These are phyloP conservation scores for Hydraecia micacea DNA, from an alignment of 2,888 invertebrate genomes.

Conservation along the genomic window DNA sequence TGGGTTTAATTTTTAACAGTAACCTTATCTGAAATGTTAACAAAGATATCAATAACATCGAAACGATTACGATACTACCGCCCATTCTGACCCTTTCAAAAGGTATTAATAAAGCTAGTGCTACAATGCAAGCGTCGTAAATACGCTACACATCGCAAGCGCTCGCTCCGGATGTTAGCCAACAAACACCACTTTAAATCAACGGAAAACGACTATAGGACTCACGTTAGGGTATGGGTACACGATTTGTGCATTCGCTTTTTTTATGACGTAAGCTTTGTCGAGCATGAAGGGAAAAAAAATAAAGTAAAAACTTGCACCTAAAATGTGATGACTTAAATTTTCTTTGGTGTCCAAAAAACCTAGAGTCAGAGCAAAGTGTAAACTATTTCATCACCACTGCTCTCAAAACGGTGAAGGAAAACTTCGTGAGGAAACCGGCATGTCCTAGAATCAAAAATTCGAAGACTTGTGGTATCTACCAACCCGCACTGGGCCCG, in stretches of 20 bases:
- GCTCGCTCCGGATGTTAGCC: conserved; percentile 79
- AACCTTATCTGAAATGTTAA: not conserved
- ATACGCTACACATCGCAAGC: conserved; percentile 68
- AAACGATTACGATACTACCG: conserved; percentile 32
- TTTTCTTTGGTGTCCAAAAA: not conserved
- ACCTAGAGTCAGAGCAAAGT: not conserved
- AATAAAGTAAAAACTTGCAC: not conserved
- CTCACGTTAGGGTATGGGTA: conserved; percentile 67
- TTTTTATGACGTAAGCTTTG: conserved; percentile 31
- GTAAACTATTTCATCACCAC: not conserved
- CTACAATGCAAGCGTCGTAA: conserved; percentile 77
- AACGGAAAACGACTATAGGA: conserved; percentile 75
- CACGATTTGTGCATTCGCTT: conserved; percentile 44
- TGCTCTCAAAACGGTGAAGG: not conserved
- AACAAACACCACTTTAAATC: conserved; percentile 84
- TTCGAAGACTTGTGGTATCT: too few species aligned
- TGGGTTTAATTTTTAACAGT: not conserved
- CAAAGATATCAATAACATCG: conserved; percentile 13
- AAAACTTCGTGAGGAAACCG: not conserved
- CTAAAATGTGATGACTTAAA: not conserved
- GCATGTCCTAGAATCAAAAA: too few species aligned
- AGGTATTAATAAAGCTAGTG: conserved; percentile 63
- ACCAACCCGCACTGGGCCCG: too few species aligned
- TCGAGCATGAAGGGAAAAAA: not conserved
- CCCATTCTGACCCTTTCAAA: conserved; percentile 21